Evolutionary conservation across 2,888 invertebrate genomes (phyloP), one percentile per base, ranked within the genome.

Genomic region (Drosophila neonasuta): DNA sequence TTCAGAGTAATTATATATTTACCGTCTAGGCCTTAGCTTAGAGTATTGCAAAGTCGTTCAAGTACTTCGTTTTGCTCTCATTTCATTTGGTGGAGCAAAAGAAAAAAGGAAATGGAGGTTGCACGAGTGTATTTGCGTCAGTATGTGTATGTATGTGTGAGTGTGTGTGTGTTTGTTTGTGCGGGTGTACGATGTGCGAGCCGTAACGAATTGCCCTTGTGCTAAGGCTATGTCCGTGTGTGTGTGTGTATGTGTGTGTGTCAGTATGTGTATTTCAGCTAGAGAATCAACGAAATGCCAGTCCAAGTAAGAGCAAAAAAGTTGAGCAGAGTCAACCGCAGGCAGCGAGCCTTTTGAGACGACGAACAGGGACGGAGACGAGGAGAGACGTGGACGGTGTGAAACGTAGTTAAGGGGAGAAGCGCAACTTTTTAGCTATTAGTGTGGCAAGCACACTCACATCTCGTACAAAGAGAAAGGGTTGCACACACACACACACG

Each of bases 231-330:
- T 13, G 46, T 55, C 58, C 3, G 52, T 39, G 50, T 62, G 51
- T 46, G 54, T 24, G 46, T 59, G 30, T 15, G 1, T 15, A 51
- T 44, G 54, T 24, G 46, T 52, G 41, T 48, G 42, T 48, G 57
- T 50, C 54, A 55, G 63, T 59, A 59, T 49, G 68, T 63, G 67
- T 74, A 65, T 65, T 66, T 72, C 61, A 80, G 64, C 77, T 62
- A 65, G 74, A 86, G 77, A 68, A 76, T 69, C 68, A 69, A 71
- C 77, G 70, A 82, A 82, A 80, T 79, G 73, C 54, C 80, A 80
- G 54, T 70, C 68, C 67, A 57, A 75, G 73, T 68, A 64, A 52
- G 44, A 20, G 13, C 29, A 41, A 75, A 71, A 76, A 80, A 82
- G 66, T 86, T 86, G 67, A 64, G 68, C 34, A 67, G 60, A 59